These are phyloP conservation scores for Uropetala carovei DNA, from an alignment of 2,888 invertebrate species.

Conservation along the genomic window DNA sequence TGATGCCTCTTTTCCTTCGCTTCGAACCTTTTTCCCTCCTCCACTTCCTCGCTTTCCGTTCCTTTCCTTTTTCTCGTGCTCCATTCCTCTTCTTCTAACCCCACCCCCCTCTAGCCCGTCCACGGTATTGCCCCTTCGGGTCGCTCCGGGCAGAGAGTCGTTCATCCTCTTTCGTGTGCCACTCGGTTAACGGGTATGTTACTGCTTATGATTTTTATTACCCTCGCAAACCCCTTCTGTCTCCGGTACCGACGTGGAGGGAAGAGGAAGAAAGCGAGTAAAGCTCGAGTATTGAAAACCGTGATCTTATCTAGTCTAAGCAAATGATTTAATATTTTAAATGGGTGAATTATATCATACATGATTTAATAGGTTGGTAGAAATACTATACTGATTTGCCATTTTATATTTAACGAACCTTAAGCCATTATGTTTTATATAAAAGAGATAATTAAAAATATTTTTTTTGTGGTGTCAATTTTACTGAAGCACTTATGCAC, in stretches of 20 bases:
- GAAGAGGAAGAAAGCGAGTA: too few relatives aligned
- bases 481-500: too few relatives aligned
- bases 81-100: slow-evolving; percentile 16
- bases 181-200: slow-evolving; percentile 22
- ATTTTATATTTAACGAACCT: too few relatives aligned
- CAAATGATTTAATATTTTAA: too few relatives aligned
- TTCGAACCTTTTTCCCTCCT: slow-evolving; percentile 22
- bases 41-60: slow-evolving; percentile 54
- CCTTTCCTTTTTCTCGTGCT: slow-evolving; percentile 54
- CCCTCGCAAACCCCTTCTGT: background rate
- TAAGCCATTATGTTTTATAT: too few relatives aligned
- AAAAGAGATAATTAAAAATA: too few relatives aligned
- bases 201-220: slow-evolving; percentile 23
- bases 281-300: too few relatives aligned
- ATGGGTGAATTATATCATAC: too few relatives aligned
- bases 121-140: background rate
- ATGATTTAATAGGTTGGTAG: too few relatives aligned
- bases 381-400: too few relatives aligned
- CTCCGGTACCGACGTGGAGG: background rate
- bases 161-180: slow-evolving; percentile 13
- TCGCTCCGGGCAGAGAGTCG: background rate
- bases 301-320: too few relatives aligned
- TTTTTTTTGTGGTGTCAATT: too few relatives aligned
- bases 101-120: slow-evolving; percentile 20
- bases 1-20: background rate